These are phyloP conservation scores for Drosophila neotestacea DNA, from an alignment of 2,888 invertebrate genomes.

Conservation along the genomic window DNA sequence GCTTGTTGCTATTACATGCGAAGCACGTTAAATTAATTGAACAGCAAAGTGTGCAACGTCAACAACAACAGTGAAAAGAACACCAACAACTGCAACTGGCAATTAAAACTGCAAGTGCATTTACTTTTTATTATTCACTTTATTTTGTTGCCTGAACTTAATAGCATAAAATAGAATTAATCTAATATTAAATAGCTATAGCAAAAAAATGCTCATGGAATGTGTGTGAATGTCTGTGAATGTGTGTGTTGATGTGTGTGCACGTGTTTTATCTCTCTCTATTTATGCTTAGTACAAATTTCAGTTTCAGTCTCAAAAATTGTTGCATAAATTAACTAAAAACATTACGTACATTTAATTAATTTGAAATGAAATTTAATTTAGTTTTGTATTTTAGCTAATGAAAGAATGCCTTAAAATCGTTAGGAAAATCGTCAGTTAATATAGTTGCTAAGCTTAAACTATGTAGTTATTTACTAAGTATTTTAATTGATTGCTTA, in stretches of 20 bases:
- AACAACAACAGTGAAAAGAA: constrained; percentile 9
- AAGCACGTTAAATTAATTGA: constrained; percentile 79
- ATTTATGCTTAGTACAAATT: constrained; percentile 76
- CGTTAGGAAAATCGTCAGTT: constrained; percentile 64
- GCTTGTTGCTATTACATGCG: constrained; percentile 63
- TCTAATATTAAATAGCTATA: constrained; percentile 59
- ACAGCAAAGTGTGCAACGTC: constrained; percentile 68
- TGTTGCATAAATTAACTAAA: constrained; percentile 79
- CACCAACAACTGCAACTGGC: constrained; percentile 8
- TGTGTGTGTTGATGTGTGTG: constrained; percentile 19
- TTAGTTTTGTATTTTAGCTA: constrained; percentile 34
- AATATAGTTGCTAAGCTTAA: constrained; percentile 9
- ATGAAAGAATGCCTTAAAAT: constrained; percentile 42
- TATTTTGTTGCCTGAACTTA: constrained; percentile 62
- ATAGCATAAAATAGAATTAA: constrained; percentile 60
- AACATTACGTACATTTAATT: constrained; percentile 60
- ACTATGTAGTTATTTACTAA: constrained; percentile 1
- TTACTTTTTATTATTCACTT: constrained; percentile 71
- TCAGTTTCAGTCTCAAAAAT: constrained; percentile 80
- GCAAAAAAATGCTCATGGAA: constrained; percentile 44
- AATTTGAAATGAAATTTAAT: constrained; percentile 18
- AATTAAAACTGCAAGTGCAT: constrained; percentile 56
- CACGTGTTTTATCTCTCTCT: constrained; percentile 26
- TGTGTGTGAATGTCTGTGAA: constrained; percentile 24
- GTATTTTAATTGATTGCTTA: constrained; percentile 4